phyloP scores from a whole-genome alignment of 2,797 vertebrate species.

The Cephalopachus bancanus region DNA sequence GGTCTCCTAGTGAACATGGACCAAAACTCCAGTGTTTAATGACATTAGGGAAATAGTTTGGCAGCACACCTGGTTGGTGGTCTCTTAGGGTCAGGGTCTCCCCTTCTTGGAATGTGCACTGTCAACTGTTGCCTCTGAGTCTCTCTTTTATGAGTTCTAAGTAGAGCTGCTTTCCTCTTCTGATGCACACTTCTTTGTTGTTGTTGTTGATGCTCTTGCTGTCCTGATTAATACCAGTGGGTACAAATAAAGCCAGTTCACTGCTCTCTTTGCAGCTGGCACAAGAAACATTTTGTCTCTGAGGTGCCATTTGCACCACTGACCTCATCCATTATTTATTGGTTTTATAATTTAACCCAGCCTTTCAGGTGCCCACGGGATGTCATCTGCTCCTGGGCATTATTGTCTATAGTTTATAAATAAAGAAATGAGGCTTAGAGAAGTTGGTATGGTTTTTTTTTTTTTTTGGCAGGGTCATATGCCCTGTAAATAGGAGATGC shows the following conservation, averaged over 20 bases:
- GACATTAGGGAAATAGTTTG: background rate
- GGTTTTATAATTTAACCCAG: constrained; percentile 72
- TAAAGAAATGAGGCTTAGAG: constrained; percentile 28
- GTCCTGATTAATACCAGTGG: constrained; percentile 46
- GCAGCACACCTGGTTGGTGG: background rate
- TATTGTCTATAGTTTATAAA: constrained; percentile 59
- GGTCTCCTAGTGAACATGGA: background rate
- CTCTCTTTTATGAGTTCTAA: background rate
- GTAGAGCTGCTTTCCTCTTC: background rate
- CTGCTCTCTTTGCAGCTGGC: constrained; percentile 43
- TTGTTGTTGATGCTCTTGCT: background rate
- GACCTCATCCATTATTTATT: constrained; percentile 73
- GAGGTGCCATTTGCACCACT: constrained; percentile 60
- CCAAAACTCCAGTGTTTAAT: background rate
- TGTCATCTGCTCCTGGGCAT: constrained; percentile 53
- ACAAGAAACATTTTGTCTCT: constrained; percentile 42
- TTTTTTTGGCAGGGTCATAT: background rate
- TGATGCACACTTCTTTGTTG: background rate
- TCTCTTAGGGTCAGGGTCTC: background rate
- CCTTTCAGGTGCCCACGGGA: constrained; percentile 46
- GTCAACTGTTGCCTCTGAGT: background rate
- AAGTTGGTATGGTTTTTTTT: background rate
- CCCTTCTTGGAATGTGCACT: background rate
- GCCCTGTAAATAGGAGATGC: background rate
- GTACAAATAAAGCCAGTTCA: constrained; percentile 64